Evolutionary conservation across 2,113 vertebrate species (phyloP).

Genomic region (Tapirus terrestris): DNA sequence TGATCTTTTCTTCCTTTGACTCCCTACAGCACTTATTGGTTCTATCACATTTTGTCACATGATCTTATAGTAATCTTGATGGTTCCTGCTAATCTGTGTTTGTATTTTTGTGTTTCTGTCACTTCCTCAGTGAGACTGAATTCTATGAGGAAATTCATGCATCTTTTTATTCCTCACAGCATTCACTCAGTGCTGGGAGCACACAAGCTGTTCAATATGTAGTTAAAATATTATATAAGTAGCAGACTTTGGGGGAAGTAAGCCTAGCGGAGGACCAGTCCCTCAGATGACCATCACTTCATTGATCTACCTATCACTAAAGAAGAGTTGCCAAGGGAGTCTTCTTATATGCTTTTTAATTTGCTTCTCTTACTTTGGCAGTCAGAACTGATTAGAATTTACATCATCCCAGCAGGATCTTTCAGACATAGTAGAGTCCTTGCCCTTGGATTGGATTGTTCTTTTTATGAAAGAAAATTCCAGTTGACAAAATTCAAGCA

Average conservation of each 20-base stretch:
- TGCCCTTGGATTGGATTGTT: background rate
- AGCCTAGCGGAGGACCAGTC: background rate
- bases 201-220: background rate
- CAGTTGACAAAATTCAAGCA: background rate
- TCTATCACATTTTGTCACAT: background rate
- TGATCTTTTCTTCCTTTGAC: background rate
- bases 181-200: background rate
- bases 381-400: background rate
- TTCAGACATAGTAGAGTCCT: background rate
- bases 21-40: background rate
- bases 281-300: background rate
- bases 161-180: background rate
- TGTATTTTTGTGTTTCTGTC: slow-evolving; percentile 7
- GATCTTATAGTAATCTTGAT: background rate
- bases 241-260: background rate
- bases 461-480: background rate
- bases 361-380: background rate
- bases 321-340: background rate
- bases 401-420: background rate
- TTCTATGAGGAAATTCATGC: background rate
- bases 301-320: background rate
- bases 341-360: background rate
- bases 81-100: background rate
- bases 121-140: background rate
- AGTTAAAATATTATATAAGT: background rate